Evolutionary conservation across 1,140 invertebrate genomes (phyloP).

Genomic region (Rhagoletis pomonella): DNA sequence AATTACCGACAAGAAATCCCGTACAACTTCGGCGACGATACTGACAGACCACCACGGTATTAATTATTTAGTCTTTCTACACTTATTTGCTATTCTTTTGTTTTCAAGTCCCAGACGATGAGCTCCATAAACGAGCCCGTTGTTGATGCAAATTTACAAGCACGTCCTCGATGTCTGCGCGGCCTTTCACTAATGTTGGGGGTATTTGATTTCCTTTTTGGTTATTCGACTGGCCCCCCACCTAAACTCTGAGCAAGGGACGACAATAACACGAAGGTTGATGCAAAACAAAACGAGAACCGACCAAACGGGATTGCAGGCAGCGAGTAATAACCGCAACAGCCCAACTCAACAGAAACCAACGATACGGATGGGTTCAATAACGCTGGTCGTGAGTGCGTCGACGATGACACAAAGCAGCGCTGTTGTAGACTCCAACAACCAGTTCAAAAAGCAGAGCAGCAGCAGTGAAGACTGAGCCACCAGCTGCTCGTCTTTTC

Average conservation of each 20-base stretch:
- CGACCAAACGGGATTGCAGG: conserved; percentile 44
- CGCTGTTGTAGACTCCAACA: background rate
- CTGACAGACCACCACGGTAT: background rate
- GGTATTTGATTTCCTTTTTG: conserved; percentile 47
- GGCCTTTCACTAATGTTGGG: conserved; percentile 45
- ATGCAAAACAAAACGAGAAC: conserved; percentile 28
- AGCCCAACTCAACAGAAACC: conserved; percentile 3
- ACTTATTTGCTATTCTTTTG: background rate
- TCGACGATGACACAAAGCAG: background rate
- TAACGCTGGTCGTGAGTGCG: background rate
- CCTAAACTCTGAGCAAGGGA: background rate
- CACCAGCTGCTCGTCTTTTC: conserved; percentile 27
- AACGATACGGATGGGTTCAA: conserved; percentile 15
- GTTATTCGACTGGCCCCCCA: conserved; percentile 30
- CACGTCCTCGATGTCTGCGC: conserved; percentile 45
- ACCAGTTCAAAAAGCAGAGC: background rate
- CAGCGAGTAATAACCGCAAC: conserved; percentile 6
- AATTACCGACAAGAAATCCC: background rate
- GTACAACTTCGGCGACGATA: conserved; percentile 1
- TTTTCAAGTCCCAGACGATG: background rate
- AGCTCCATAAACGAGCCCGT: conserved; percentile 30
- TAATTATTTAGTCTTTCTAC: conserved; percentile 15
- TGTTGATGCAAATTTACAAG: conserved; percentile 31
- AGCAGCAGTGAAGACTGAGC: background rate
- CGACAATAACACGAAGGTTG: conserved; percentile 31